Base-by-base conservation (phyloP, 2,888 invertebrate genomes). In the Stenchaetothrips biformis region DNA sequence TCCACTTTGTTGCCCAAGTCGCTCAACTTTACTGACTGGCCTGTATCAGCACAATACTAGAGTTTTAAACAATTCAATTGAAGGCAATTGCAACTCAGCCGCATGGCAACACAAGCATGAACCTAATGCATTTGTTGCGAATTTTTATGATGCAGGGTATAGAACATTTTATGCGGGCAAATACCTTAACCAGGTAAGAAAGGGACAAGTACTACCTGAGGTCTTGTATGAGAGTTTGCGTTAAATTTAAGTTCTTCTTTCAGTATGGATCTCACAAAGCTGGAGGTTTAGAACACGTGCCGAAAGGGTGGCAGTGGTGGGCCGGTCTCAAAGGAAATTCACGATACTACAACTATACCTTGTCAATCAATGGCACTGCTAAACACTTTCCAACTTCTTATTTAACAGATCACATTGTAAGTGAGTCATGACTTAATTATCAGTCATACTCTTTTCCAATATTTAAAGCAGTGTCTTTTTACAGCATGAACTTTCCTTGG, bases 81-180 rank as follows among this genome's bases (percentile, higher is more conserved):
- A 86, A 18, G 97, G 96, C 0, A 94, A 94, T 81, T 97, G 97
- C 87, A 92, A 92, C 83, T 90, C 92, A 49, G 79, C 82, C 0
- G 80, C 86, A 9, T 97, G 96, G 96, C 92, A 91, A 84, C 85
- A 87, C 18, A 85, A 86, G 7, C 86, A 89, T 7, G 96, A 97
- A 86, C 87, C 87, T 0, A 86, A 88, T 0, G 92, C 94, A 0
- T 92, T 96, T 84, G 93, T 93, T 0, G 89, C 90, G 0, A 85
- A 91, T 74, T 87, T 98, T 53, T 90, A 93, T 80, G 85, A 88
- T 0, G 84, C 90, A 0, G 89, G 88, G 9, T 98, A 97, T 85
- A 89, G 87, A 7, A 97, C 96, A 0, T 96, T 97, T 86, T 98
- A 95, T 86, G 96, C 95, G 83, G 97, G 98, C 79, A 98, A 98